A percentile compares a stretch with the other conserved stretches of the same genome.
Evolutionary conservation across 2,797 vertebrate genomes (phyloP).

Genomic region (Morelia viridis): DNA sequence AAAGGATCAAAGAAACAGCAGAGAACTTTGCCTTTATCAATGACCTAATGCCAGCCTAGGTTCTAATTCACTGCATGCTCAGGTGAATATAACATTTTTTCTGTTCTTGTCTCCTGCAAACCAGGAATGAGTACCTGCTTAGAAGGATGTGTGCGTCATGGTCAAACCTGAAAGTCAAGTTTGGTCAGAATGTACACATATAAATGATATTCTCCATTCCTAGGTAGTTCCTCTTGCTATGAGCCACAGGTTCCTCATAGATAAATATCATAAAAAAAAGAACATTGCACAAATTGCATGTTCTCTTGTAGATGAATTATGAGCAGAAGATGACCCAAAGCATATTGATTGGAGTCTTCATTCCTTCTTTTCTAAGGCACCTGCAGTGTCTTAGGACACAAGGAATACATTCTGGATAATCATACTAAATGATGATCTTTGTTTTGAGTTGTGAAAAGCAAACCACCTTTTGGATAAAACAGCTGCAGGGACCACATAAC

Average conservation of each 20-base stretch:
- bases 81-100: neutral
- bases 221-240: neutral
- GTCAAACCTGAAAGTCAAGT: constrained; percentile 8
- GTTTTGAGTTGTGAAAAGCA: neutral
- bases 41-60: no score
- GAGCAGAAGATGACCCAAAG: neutral
- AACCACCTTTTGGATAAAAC: neutral
- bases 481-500: neutral
- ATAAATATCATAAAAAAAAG: neutral
- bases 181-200: neutral
- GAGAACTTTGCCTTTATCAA: neutral
- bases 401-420: neutral
- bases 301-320: neutral
- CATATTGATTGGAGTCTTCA: neutral
- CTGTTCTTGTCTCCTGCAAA: rapidly evolving
- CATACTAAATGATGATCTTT: neutral
- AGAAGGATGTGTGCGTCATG: neutral
- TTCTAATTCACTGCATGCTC: neutral
- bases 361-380: neutral
- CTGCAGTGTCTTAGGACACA: neutral
- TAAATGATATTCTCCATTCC: neutral
- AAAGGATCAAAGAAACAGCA: neutral
- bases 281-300: neutral
- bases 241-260: constrained; percentile 23
- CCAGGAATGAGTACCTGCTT: neutral